These are phyloP conservation scores for Entosphenus tridentatus DNA, from an alignment of 2,113 vertebrate species.

Conservation along the genomic window DNA sequence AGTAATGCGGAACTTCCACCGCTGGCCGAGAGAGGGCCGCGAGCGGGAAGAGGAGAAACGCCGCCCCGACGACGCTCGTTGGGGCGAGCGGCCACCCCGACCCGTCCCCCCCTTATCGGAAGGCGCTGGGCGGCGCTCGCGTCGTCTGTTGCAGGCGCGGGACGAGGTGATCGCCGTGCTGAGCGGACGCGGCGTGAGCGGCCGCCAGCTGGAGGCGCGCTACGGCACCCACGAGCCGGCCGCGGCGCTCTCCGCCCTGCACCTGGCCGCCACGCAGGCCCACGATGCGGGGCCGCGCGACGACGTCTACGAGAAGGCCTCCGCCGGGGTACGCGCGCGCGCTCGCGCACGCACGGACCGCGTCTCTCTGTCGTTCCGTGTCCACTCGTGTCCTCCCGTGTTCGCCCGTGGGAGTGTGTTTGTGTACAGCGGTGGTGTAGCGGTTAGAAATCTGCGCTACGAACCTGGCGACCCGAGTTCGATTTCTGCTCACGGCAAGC, in stretches of 20 bases:
- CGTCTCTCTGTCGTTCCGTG: not conserved
- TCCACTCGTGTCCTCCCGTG: not conserved
- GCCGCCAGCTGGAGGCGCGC: slow-evolving; percentile 56
- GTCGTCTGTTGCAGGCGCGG: slow-evolving; percentile 34
- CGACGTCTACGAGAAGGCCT: slow-evolving; percentile 70
- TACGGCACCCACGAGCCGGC: slow-evolving; percentile 49
- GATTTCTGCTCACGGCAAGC: not conserved
- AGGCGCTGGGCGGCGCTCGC: no score
- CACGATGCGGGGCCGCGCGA: slow-evolving; percentile 25
- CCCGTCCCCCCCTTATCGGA: no score
- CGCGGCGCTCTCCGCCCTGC: slow-evolving; percentile 50
- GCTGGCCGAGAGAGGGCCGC: no score
- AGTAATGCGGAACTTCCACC: no score
- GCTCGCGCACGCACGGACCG: not conserved
- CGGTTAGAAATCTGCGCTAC: not conserved
- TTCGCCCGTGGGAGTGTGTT: not conserved
- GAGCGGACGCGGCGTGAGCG: slow-evolving; percentile 43
- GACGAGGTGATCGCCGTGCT: slow-evolving; percentile 80
- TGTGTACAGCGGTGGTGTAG: not conserved
- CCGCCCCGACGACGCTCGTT: no score
- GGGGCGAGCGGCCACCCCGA: no score
- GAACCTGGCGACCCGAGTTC: not conserved
- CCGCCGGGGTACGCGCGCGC: slow-evolving; percentile 43
- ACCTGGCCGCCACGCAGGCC: slow-evolving; percentile 44
- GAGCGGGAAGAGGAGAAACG: no score